Evolutionary conservation across 92 coral and sea anemone species (phyloP).

Genomic region (Palythoa caribaeorum): DNA sequence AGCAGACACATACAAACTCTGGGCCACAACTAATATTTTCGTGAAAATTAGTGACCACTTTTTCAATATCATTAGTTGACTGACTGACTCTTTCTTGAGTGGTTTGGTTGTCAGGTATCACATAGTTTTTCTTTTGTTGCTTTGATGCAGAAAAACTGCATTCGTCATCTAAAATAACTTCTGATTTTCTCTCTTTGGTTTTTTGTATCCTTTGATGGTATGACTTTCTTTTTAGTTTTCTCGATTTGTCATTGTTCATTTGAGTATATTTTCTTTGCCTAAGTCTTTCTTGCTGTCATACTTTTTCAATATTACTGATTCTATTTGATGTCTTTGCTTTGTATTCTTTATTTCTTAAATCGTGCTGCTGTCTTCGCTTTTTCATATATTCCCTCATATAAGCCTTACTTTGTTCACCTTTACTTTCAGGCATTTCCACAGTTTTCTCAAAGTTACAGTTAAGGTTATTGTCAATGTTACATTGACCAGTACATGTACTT

Average conservation of each 20-base stretch:
- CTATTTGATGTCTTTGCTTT: constrained; percentile 21
- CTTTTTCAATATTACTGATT: constrained; percentile 32
- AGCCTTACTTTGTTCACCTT: constrained; percentile 29
- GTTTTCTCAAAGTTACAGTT: not conserved
- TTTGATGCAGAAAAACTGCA: not conserved
- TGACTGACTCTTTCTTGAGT: constrained; percentile 1
- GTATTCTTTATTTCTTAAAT: constrained; percentile 33
- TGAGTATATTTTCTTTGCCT: constrained; percentile 26
- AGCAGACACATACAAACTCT: too few species aligned
- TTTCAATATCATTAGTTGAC: not conserved
- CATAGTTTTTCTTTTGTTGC: not conserved
- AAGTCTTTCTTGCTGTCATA: constrained; percentile 45
- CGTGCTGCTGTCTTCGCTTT: constrained; percentile 19
- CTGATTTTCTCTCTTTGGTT: constrained; percentile 18
- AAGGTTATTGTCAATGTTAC: constrained; percentile 23
- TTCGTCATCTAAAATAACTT: constrained; percentile 20
- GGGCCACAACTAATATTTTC: too few species aligned
- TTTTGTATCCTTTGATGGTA: constrained; percentile 18
- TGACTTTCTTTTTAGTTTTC: constrained; percentile 40
- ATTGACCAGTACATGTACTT: not conserved
- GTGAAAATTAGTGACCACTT: not conserved
- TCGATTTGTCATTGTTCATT: constrained; percentile 29
- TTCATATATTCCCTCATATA: constrained; percentile 29
- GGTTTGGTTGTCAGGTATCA: not conserved
- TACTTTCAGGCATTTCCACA: not conserved